phyloP scores from a whole-genome alignment of 2,113 vertebrate genomes.

The Abramis brama region DNA sequence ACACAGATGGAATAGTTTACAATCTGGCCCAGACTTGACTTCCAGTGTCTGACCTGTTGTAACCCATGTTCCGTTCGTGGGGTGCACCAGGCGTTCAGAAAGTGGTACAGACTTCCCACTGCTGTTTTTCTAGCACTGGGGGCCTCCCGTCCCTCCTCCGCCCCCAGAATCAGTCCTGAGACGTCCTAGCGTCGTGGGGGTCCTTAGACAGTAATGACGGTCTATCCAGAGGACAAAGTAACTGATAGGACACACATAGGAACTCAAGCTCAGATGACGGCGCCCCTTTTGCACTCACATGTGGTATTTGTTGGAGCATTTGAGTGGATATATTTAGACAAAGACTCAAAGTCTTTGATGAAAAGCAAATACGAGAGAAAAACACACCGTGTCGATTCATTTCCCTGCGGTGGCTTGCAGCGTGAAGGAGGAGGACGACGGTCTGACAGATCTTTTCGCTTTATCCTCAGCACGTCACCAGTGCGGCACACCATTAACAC shows the following conservation, averaged over 20 bases:
- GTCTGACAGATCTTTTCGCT: constrained; percentile 18
- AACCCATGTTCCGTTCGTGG: constrained; percentile 77
- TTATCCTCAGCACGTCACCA: constrained; percentile 19
- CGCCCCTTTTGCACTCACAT: constrained; percentile 60
- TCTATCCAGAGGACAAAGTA: constrained; percentile 64
- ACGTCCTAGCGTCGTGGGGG: neutral
- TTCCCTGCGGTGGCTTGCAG: constrained; percentile 69
- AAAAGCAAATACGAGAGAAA: constrained; percentile 74
- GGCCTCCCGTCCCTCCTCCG: constrained; percentile 54
- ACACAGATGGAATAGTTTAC: constrained; percentile 82
- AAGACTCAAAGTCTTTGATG: constrained; percentile 66
- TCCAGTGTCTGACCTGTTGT: constrained; percentile 82
- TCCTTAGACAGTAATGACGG: constrained; percentile 32
- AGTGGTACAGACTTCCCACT: constrained; percentile 73
- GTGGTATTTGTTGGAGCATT: constrained; percentile 75
- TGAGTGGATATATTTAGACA: constrained; percentile 58
- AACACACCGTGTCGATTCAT: constrained; percentile 69
- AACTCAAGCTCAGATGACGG: constrained; percentile 58
- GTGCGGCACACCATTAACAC: constrained; percentile 11
- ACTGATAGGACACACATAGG: constrained; percentile 76
- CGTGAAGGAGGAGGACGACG: constrained; percentile 41
- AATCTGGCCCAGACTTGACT: constrained; percentile 79
- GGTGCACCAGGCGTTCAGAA: constrained; percentile 64
- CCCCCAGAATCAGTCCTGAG: neutral
- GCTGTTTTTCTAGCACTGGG: constrained; percentile 66